Percentiles rank a stretch among this genome's conserved stretches.
phyloP scores from a whole-genome alignment of 2,113 vertebrate genomes.

The Campylomormyrus numenius region DNA sequence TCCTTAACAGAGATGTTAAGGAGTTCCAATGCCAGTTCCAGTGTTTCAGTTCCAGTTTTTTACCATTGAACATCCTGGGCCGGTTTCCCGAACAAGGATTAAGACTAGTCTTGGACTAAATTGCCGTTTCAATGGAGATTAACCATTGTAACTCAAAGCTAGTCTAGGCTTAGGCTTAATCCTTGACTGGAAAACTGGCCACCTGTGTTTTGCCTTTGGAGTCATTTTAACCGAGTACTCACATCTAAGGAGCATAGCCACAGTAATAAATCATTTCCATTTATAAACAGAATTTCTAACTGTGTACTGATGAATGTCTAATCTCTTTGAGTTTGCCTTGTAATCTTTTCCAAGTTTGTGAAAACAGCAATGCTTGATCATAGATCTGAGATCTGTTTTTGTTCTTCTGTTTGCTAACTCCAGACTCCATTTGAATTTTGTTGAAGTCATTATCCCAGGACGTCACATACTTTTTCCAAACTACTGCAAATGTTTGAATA shows the following conservation, averaged over 20 bases:
- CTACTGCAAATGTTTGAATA: not conserved
- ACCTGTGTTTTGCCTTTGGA: not conserved
- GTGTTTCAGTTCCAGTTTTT: not conserved
- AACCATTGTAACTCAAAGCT: too few species aligned
- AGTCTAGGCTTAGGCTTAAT: too few species aligned
- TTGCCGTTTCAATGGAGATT: too few species aligned
- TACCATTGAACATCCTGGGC: not conserved
- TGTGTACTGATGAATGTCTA: not conserved
- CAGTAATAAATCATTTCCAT: not conserved
- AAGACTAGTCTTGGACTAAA: too few species aligned
- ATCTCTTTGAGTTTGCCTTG: not conserved
- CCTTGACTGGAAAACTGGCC: too few species aligned
- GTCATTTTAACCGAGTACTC: not conserved
- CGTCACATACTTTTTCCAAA: not conserved
- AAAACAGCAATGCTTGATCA: not conserved
- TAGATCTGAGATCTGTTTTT: not conserved
- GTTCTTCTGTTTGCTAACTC: not conserved
- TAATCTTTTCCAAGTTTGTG: not conserved
- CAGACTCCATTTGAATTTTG: not conserved
- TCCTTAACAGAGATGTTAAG: not conserved
- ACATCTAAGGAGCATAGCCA: not conserved
- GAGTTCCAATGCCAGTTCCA: too few species aligned
- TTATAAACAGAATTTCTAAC: not conserved
- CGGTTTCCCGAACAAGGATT: too few species aligned
- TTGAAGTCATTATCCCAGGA: not conserved